Percentiles rank a stretch among this genome's conserved stretches.
phyloP scores from a whole-genome alignment of 2,113 vertebrate species.

The Orthonyx spaldingii region DNA sequence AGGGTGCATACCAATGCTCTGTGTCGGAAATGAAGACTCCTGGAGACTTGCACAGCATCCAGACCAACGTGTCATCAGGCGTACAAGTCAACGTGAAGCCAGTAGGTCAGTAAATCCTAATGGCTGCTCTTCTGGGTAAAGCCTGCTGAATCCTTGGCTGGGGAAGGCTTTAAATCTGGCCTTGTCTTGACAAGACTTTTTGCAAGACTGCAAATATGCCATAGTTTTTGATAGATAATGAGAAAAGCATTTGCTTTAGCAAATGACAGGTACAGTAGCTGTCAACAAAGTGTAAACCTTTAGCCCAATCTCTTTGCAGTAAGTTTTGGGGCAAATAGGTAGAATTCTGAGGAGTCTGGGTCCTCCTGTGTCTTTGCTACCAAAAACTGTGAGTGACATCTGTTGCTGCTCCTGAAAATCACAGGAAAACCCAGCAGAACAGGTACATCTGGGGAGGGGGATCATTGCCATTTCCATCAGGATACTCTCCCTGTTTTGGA shows the following conservation, averaged over 20 bases:
- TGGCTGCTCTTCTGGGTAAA: neutral
- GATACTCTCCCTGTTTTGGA: neutral
- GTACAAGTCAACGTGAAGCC: constrained; percentile 4
- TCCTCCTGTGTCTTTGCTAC: neutral
- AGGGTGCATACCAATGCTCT: constrained; percentile 75
- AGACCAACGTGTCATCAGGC: constrained; percentile 1
- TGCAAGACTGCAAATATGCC: neutral
- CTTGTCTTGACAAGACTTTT: neutral
- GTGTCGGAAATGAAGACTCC: constrained; percentile 64
- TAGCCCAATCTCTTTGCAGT: neutral
- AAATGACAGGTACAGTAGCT: neutral
- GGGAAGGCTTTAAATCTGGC: neutral
- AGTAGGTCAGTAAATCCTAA: constrained; percentile 47
- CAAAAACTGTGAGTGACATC: neutral
- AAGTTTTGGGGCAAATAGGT: neutral
- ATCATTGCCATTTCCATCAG: neutral
- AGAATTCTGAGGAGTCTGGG: neutral
- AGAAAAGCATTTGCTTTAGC: neutral
- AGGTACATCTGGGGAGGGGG: accelerated
- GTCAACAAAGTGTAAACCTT: neutral
- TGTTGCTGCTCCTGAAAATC: neutral
- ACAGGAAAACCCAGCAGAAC: neutral
- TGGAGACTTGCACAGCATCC: neutral
- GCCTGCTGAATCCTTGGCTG: neutral
- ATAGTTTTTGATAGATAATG: neutral